Base-by-base conservation (phyloP, 2,113 vertebrate species). In the Pseudois nayaur region DNA sequence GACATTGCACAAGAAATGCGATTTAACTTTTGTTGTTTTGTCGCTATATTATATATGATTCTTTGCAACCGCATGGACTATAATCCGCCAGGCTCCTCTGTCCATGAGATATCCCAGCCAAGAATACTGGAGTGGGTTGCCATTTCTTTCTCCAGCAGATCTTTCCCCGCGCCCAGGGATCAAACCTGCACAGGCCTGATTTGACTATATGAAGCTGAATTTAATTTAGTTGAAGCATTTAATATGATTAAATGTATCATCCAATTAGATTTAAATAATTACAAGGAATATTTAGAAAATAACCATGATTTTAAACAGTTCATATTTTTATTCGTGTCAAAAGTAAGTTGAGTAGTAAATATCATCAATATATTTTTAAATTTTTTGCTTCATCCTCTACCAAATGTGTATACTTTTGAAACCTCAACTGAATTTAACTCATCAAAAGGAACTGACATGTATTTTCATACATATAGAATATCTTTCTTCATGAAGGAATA, bases 141-240 rank as follows among this genome's bases (percentile, higher is more conserved):
- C 21, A 74, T 74, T 74, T 43, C 36, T 74, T 71, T 43, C 36
- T 43, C 21, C 21, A 74, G 36, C 21, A 40, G 11, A 43, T 74
- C 36, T 74, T 74, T 25, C 36, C 36, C 36, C 5, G 0, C 0
- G 1, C 36, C 19, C 36, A 74, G 36, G 36, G 12, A 74, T 43
- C 71, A 74, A 43, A 43, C 11, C 11, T 12, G 5, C 4, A 11
- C n/a, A 36, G 19, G n/a, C 17, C 2, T 5, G 19, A 23, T 71
- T 60, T 74, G 6, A 88, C 13, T 87, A 14, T 6, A 57, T 12
- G 21, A 83, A 0, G 1, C n/a, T 78, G 74, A 84, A 87, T 40
- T 52, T 71, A 96, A 71, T 84, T 94, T 84, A 94, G 2, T 84
- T 94, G 7, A 0, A 55, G 10, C 11, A 78, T 2, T 67, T 92